Conservation (phyloP, 1,140 invertebrate genomes). For the Mesaphorura yosii region DNA sequence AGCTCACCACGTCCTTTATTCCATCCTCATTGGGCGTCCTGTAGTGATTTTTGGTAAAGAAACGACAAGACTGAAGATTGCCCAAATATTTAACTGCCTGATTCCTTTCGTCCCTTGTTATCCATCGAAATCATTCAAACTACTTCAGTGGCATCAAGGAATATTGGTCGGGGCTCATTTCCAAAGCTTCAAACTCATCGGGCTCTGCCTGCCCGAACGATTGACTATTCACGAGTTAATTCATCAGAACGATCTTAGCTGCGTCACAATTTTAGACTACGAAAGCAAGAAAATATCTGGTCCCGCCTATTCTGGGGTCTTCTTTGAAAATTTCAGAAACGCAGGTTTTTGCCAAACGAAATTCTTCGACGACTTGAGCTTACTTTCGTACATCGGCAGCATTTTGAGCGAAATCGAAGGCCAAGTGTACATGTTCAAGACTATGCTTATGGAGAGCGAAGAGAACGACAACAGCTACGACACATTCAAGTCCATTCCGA, state of each 20-base stretch:
- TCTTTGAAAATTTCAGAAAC: conserved; percentile 25
- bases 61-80: conserved; percentile 11
- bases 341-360: conserved; percentile 7
- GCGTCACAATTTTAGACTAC: conserved; percentile 24
- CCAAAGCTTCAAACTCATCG: conserved; percentile 29
- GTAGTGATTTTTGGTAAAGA: conserved; percentile 30
- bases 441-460: conserved; percentile 1
- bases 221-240: conserved; percentile 32
- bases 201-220: conserved; percentile 33
- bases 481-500: not conserved
- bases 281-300: conserved; percentile 22
- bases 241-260: conserved; percentile 21
- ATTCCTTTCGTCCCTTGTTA: conserved; percentile 17
- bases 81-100: conserved; percentile 23
- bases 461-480: not conserved
- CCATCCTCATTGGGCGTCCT: conserved; percentile 32
- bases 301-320: conserved; percentile 24
- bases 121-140: conserved; percentile 19
- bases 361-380: conserved; percentile 23
- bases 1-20: conserved; percentile 32
- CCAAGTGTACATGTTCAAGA: conserved; percentile 25
- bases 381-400: conserved; percentile 21
- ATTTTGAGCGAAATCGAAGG: conserved; percentile 23
- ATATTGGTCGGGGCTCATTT: conserved; percentile 31
- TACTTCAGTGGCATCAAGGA: conserved; percentile 32